Evolutionary conservation across 2,888 invertebrate genomes (phyloP).

Genomic region (Drosophila tripunctata): DNA sequence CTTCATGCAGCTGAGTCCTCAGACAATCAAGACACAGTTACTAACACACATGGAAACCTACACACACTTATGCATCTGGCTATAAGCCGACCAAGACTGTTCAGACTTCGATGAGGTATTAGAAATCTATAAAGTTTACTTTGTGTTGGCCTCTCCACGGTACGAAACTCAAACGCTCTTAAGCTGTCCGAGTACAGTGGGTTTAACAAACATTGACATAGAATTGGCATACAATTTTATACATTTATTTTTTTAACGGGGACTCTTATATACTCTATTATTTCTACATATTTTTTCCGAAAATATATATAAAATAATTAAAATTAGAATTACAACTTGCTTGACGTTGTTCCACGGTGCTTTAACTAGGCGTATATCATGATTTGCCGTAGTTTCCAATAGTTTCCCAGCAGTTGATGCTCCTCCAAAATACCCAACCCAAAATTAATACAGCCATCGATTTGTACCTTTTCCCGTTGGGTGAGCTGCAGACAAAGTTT

Average conservation of each 20-base stretch:
- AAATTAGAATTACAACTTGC: neutral
- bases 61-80: conserved; percentile 8
- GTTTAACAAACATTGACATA: too few species aligned
- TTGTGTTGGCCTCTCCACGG: conserved; percentile 28
- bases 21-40: conserved; percentile 11
- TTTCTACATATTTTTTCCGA: neutral
- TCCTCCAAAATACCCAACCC: conserved; percentile 1
- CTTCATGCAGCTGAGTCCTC: conserved; percentile 52
- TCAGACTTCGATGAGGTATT: conserved; percentile 49
- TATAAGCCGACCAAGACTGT: conserved; percentile 33
- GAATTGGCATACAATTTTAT: neutral
- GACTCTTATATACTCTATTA: too few species aligned
- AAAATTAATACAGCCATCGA: conserved; percentile 1
- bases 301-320: too few species aligned
- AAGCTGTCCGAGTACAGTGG: conserved; percentile 3
- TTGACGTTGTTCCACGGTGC: neutral
- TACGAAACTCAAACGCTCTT: conserved; percentile 10
- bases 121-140: conserved; percentile 72
- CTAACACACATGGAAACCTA: conserved; percentile 6
- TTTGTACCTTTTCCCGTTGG: neutral
- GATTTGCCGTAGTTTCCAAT: conserved; percentile 5
- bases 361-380: conserved; percentile 33
- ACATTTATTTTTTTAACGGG: neutral
- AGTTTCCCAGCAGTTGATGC: conserved; percentile 25
- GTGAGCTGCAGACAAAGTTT: conserved; percentile 47